These are phyloP conservation scores for Brenthis ino DNA, from an alignment of 2,888 invertebrate species.

Conservation along the genomic window DNA sequence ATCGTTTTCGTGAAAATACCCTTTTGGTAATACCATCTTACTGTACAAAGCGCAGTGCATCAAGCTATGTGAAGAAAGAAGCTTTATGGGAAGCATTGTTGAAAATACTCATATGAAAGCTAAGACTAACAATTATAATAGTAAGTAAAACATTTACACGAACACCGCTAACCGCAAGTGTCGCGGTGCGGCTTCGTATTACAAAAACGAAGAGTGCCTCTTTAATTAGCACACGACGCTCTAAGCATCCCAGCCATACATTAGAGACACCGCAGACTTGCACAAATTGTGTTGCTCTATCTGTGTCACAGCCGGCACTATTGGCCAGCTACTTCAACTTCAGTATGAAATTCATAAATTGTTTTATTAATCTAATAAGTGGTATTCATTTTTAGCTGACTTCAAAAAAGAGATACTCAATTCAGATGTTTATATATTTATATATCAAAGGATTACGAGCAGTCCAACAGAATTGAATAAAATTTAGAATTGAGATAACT, in stretches of 20 bases:
- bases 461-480: too few species aligned
- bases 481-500: too few species aligned
- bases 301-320: slow-evolving; percentile 20
- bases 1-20: slow-evolving; percentile 13
- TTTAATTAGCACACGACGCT: slow-evolving; percentile 58
- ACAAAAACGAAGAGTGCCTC: slow-evolving; percentile 63
- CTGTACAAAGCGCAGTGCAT: slow-evolving; percentile 6
- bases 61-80: not conserved
- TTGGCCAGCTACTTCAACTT: slow-evolving; percentile 1
- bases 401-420: too few species aligned
- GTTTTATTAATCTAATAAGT: not conserved
- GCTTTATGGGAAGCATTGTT: slow-evolving; percentile 3
- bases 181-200: slow-evolving; percentile 53
- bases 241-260: slow-evolving; percentile 38
- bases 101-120: slow-evolving; percentile 17
- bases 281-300: slow-evolving; percentile 37
- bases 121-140: slow-evolving; percentile 24
- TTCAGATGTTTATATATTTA: too few species aligned
- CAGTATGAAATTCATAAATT: not conserved
- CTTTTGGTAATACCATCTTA: slow-evolving; percentile 4
- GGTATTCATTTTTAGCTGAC: not conserved
- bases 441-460: too few species aligned
- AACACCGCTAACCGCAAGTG: slow-evolving; percentile 48
- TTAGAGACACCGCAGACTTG: slow-evolving; percentile 44
- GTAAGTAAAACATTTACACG: slow-evolving; percentile 31